A percentile compares a stretch with the other conserved stretches of the same genome.
phyloP scores from a whole-genome alignment of 2,797 vertebrate genomes.

The Microhierax caerulescens region DNA sequence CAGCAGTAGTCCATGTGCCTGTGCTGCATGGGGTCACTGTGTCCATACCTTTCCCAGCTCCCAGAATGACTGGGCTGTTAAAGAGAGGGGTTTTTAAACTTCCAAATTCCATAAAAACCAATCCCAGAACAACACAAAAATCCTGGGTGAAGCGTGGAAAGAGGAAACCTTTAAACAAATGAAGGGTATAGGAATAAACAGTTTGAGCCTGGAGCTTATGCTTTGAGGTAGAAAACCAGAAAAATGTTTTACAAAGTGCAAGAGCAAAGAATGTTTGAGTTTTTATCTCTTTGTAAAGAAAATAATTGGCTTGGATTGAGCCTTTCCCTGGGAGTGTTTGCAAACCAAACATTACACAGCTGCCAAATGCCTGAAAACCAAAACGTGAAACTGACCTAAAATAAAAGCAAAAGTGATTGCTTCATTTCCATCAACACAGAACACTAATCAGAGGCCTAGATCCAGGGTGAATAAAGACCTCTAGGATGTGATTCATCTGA shows the following conservation, averaged over 20 bases:
- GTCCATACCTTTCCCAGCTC: background rate
- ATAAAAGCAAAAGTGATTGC: slow-evolving; percentile 42
- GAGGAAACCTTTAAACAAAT: background rate
- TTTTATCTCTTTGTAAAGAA: slow-evolving; percentile 42
- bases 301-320: slow-evolving; percentile 34
- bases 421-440: background rate
- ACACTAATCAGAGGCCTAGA: background rate
- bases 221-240: background rate
- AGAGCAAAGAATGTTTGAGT: background rate
- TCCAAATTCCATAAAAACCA: background rate
- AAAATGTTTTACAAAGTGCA: background rate
- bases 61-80: background rate
- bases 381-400: slow-evolving; percentile 42
- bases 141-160: background rate
- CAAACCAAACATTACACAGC: slow-evolving; percentile 45
- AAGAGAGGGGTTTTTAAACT: background rate
- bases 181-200: background rate
- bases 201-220: background rate
- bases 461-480: background rate
- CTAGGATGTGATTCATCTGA: background rate
- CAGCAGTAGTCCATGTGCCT: background rate
- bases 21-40: background rate
- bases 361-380: slow-evolving; percentile 35
- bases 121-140: background rate
- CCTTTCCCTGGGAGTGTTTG: slow-evolving; percentile 18